These are phyloP conservation scores for Enteromius mattozi DNA, from an alignment of 2,797 vertebrate species.

Conservation along the genomic window DNA sequence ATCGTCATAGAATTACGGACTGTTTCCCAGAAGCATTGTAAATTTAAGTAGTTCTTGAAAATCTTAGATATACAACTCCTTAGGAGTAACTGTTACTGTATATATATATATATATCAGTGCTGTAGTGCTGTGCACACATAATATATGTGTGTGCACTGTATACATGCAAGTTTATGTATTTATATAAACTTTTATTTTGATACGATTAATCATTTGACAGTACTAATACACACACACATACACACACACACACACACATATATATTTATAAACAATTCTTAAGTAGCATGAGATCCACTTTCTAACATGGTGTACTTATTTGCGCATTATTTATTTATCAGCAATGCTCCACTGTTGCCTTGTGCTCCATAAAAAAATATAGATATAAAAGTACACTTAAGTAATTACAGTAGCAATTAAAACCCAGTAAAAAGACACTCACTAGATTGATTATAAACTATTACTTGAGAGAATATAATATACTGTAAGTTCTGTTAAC, in stretches of 20 bases:
- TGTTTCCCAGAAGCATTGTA: neutral
- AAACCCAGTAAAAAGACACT: neutral
- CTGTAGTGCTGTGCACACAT: no score
- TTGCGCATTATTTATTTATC: slow-evolving; percentile 14
- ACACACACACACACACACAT: no score
- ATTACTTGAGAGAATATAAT: neutral
- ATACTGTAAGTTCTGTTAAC: neutral
- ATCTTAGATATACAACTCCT: neutral
- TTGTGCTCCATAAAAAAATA: neutral
- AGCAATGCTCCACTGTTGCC: neutral
- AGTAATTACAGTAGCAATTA: neutral
- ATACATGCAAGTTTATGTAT: no score
- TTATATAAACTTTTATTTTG: no score
- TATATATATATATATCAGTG: no score
- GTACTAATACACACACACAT: no score
- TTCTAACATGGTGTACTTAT: slow-evolving; percentile 14
- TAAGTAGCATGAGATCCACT: neutral
- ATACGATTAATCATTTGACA: no score
- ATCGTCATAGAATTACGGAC: neutral
- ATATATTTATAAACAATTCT: neutral
- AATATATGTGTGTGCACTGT: no score
- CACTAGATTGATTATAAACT: neutral
- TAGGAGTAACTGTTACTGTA: neutral
- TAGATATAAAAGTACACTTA: neutral
- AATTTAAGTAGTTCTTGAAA: neutral